Percentiles rank a stretch among this genome's conserved stretches.
Evolutionary conservation across 1,140 invertebrate genomes (phyloP).

Genomic region (Oppia nitens): DNA sequence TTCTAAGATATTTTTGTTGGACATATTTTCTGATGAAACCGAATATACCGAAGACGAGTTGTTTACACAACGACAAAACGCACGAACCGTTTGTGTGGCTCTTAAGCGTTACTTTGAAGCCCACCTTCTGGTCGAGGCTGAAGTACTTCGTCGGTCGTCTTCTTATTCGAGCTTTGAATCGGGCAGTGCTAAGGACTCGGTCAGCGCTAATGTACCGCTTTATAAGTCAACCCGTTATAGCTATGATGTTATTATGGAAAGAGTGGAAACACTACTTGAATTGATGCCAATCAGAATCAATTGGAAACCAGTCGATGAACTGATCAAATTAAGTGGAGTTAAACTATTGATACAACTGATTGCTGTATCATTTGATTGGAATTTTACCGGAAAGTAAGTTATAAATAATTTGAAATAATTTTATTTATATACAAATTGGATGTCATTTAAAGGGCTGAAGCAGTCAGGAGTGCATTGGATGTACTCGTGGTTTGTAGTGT

Average conservation of each 20-base stretch:
- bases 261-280: conserved; percentile 57
- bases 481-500: conserved; percentile 74
- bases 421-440: background rate
- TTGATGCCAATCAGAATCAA: conserved; percentile 50
- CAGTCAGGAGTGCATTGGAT: conserved; percentile 70
- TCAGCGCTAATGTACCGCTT: conserved; percentile 1
- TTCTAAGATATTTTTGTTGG: conserved; percentile 57
- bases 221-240: conserved; percentile 13
- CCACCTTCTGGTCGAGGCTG: conserved; percentile 66
- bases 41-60: conserved; percentile 55
- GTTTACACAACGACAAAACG: conserved; percentile 79
- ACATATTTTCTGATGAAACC: conserved; percentile 50
- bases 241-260: conserved; percentile 13
- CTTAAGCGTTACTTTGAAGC: conserved; percentile 81
- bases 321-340: conserved; percentile 65
- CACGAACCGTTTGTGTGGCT: conserved; percentile 75
- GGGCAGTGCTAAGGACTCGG: background rate
- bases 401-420: conserved; percentile 1
- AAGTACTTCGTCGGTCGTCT: conserved; percentile 48
- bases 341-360: conserved; percentile 66
- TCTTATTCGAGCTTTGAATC: background rate
- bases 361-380: conserved; percentile 76
- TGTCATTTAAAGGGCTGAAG: conserved; percentile 50
- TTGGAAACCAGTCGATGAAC: conserved; percentile 70
- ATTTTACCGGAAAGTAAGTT: conserved; percentile 58